These are phyloP conservation scores for Calyptommatus sinebrachiatus DNA, from an alignment of 2,113 vertebrate species.

Conservation along the genomic window DNA sequence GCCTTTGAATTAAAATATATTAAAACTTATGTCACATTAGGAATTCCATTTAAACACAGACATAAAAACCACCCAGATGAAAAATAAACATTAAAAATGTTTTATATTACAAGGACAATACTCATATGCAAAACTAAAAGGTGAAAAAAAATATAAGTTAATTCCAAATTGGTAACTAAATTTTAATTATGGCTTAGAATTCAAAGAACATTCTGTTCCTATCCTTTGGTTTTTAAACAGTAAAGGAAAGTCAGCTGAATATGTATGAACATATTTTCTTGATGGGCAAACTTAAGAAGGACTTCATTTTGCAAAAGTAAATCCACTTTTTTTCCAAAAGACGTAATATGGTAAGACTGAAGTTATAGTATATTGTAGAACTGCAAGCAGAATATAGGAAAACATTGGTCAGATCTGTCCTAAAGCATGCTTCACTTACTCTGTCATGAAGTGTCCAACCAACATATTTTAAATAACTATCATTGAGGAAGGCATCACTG, in stretches of 20 bases:
- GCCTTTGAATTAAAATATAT: background rate
- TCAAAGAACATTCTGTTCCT: background rate
- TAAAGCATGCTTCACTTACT: constrained; percentile 74
- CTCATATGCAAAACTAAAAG: too few species aligned
- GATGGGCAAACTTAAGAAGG: too few species aligned
- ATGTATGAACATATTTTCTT: too few species aligned
- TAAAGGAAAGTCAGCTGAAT: constrained; percentile 17
- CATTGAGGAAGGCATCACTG: constrained; percentile 97
- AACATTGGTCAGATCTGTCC: background rate
- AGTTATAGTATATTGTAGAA: background rate
- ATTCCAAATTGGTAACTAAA: background rate
- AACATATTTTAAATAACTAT: constrained; percentile 98
- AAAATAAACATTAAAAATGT: too few species aligned
- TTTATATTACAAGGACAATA: too few species aligned
- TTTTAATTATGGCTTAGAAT: constrained; percentile 2
- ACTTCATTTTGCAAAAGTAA: too few species aligned
- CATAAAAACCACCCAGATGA: too few species aligned
- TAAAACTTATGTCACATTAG: background rate
- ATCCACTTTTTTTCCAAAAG: too few species aligned
- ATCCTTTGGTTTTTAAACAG: background rate
- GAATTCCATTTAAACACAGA: too few species aligned
- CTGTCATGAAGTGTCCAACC: constrained; percentile 98
- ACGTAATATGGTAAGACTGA: background rate
- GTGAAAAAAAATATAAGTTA: background rate
- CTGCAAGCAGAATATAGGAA: background rate